phyloP scores from a whole-genome alignment of 2,888 invertebrate genomes.

The Stramonita haemastoma region DNA sequence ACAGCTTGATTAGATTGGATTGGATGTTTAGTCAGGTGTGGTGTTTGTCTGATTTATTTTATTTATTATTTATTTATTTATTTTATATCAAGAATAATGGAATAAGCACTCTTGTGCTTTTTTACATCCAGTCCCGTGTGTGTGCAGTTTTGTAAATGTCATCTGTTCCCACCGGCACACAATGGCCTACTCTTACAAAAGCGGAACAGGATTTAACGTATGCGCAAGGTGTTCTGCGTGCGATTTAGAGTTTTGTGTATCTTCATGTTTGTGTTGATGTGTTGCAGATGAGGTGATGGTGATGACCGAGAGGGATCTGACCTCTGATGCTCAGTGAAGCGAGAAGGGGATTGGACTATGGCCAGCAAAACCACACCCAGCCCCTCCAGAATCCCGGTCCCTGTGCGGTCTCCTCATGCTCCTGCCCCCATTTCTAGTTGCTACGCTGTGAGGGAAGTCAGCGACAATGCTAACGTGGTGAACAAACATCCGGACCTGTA shows the following conservation, averaged over 20 bases:
- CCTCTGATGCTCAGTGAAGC: conserved; percentile 22
- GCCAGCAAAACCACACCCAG: conserved; percentile 64
- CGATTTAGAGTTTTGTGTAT: background rate
- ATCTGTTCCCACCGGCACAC: no score
- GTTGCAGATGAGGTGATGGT: background rate
- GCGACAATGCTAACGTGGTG: conserved; percentile 32
- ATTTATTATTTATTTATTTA: no score
- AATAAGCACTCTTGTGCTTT: no score
- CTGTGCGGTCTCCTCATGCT: conserved; percentile 51
- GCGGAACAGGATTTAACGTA: no score
- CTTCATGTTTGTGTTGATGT: background rate
- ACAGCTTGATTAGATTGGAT: no score
- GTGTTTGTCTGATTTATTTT: no score
- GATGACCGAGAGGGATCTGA: conserved; percentile 1
- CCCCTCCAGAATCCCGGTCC: conserved; percentile 67
- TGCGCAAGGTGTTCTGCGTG: no score
- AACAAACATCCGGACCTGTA: conserved; percentile 40
- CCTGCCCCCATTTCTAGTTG: conserved; percentile 39
- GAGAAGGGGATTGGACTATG: conserved; percentile 51
- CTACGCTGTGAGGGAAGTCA: conserved; percentile 43
- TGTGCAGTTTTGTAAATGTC: no score
- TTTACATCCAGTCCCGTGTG: no score
- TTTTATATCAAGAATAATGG: no score
- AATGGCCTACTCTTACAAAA: no score
- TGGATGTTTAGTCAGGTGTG: no score